A percentile compares a stretch with the other conserved stretches of the same genome.
phyloP scores from a whole-genome alignment of 1,140 invertebrate species.

The Stegodyphus mimosarum region DNA sequence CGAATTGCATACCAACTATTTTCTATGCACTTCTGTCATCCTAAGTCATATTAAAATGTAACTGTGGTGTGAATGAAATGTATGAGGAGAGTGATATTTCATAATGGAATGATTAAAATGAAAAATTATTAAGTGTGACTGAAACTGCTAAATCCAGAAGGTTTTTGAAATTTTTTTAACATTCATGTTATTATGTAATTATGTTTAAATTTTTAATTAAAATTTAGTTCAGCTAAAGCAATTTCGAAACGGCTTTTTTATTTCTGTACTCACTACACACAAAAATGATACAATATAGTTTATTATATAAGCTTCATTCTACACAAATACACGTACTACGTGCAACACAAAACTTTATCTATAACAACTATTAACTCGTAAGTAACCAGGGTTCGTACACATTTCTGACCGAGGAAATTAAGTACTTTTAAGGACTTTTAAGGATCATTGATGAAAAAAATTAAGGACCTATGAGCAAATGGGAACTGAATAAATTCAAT shows the following conservation, averaged over 20 bases:
- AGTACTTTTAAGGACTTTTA: no score
- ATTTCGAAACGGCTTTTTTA: not conserved
- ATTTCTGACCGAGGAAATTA: no score
- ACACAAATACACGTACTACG: no score
- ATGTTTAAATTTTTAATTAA: constrained; percentile 60
- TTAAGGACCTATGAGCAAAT: no score
- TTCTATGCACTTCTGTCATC: not conserved
- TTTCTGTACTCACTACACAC: not conserved
- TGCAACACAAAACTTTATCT: no score
- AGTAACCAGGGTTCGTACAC: no score
- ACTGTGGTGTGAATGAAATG: constrained; percentile 26
- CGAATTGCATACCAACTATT: not conserved
- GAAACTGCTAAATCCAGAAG: not conserved
- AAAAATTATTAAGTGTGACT: not conserved
- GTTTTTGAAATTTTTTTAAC: constrained; percentile 49
- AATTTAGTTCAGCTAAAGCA: constrained; percentile 52
- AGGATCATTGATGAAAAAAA: no score
- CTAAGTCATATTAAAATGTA: not conserved
- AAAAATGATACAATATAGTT: no score
- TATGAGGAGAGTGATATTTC: not conserved
- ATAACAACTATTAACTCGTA: no score
- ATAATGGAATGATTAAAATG: not conserved
- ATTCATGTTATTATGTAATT: constrained; percentile 58
- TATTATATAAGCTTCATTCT: no score
- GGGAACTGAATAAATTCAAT: no score